Conservation (phyloP, 2,797 vertebrate genomes). For the Neostethus bicornis region DNA sequence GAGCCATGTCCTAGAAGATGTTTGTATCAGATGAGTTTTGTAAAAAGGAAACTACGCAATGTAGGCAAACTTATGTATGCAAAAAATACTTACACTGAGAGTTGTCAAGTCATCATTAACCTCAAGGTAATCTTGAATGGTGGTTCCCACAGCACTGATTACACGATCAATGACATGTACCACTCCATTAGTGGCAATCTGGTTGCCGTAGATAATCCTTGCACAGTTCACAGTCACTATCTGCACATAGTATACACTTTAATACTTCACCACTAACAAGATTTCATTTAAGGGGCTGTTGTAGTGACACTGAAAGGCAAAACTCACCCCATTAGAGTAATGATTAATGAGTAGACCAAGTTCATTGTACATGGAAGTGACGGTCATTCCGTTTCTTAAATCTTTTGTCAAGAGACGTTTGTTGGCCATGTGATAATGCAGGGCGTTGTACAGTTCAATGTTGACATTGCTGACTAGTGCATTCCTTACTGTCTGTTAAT, state of each 20-base stretch:
- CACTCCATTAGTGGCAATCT: conserved; percentile 96
- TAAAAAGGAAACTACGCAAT: conserved; percentile 11
- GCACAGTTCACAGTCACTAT: conserved; percentile 98
- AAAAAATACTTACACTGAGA: conserved; percentile 79
- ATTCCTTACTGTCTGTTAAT: conserved; percentile 80
- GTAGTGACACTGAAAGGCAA: neutral
- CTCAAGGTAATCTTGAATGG: conserved; percentile 88
- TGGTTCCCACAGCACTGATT: conserved; percentile 86
- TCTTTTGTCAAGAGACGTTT: conserved; percentile 94
- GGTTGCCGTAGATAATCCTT: conserved; percentile 93
- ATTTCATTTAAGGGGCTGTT: neutral
- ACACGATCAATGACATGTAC: conserved; percentile 96
- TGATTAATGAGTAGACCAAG: conserved; percentile 91
- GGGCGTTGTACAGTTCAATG: conserved; percentile 93
- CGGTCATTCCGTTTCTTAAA: conserved; percentile 88
- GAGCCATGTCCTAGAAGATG: conserved; percentile 80
- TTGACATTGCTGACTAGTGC: conserved; percentile 95
- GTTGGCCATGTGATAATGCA: conserved; percentile 95
- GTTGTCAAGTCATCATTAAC: conserved; percentile 87
- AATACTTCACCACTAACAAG: conserved; percentile 3
- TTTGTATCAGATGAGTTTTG: conserved; percentile 10
- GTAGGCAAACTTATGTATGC: neutral
- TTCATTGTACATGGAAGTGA: conserved; percentile 92
- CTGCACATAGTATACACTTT: conserved; percentile 62
- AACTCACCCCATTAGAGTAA: conserved; percentile 93